Evolutionary conservation across 2,113 vertebrate species (phyloP), one percentile per base, ranked within the genome.

Genomic region (Bungarus multicinctus): DNA sequence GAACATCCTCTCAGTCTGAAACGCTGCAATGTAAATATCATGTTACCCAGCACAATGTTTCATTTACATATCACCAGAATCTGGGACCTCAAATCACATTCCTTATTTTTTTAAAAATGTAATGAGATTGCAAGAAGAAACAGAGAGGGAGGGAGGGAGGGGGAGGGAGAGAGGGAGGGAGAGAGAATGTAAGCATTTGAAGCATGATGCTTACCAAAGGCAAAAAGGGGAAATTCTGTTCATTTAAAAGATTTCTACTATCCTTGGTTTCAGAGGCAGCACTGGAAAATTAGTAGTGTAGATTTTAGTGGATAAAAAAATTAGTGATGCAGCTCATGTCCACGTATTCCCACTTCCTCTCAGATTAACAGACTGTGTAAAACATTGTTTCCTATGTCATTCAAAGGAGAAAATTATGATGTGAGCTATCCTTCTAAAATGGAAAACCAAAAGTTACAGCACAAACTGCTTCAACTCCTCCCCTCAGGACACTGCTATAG

Each of bases 21-120:
- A 94, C 90, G 90, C 94, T 95, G 95, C 94, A 95, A 94, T 93
- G 93, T 64, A 69, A 92, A 91, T 81, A 85, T 92, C 93, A 87
- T 88, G 90, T 91, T 95, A 87, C 92, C 96, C 54, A 87, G 90
- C 94, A 69, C 5, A 0, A 93, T 85, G 39, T 93, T 94, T 96
- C 81, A 94, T 95, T 95, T 95, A 93, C 58, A 92, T 85, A 60
- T 47, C 92, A 94, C 93, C 86, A 95, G 64, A 92, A 87, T 86
- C 92, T 90, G 87, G 34, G 55, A 64, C 54, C 54, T 43, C 47
- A 64, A 92, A 87, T 91, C 93, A 89, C 89, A 94, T 91, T 3
- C n/a, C 57, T 64, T 12, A 81, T 92, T 53, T 54, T 3, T 90
- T 52, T 2, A 4, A 9, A 92, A 92, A 88, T 45, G 52, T 74